Base-by-base conservation (phyloP, 2,888 invertebrate genomes). In the Acrocyrtus sp. region DNA sequence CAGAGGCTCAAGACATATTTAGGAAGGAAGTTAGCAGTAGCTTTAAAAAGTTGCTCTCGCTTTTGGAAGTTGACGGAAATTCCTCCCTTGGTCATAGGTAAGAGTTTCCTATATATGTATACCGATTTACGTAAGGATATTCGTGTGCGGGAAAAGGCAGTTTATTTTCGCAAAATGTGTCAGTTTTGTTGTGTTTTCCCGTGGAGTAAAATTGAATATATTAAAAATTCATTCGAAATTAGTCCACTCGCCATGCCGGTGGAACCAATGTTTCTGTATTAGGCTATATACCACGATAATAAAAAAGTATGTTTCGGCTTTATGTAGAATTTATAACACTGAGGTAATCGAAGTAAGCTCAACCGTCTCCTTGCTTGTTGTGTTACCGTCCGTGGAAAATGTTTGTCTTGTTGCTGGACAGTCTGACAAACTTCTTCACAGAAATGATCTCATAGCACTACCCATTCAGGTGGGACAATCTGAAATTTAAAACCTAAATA, bases 271-370 rank as follows among this genome's bases (percentile, higher is more conserved):
- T n/a, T n/a, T n/a, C n/a, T n/a, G n/a, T n/a, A n/a, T n/a, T n/a
- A n/a, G n/a, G n/a, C n/a, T n/a, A n/a, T n/a, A n/a, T n/a, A n/a
- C n/a, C n/a, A n/a, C n/a, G n/a, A n/a, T 53, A 21, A 1, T 27
- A 51, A 27, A 43, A 43, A 43, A 43, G 26, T 27, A 51, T 51
- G 15, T n/a, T 15, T 51, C 17, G 12, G 24, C 21, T 45, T n/a
- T 54, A 27, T 68, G 22, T 58, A 84, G 97, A 81, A 86, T 98
- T 66, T 98, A 96, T 85, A 95, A 96, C 83, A 88, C 92, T 5
- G 98, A 98, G 86, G 93, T 98, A 43, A 90, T 98, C 76, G 97
- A 98, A 85, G 88, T 98, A 27, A 94, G 93, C 82, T 88, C 88
- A 63, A 94, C 96, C 79, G 95, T 98, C 48, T 94, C 96, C 62